A percentile compares a stretch with the other conserved stretches of the same genome.
phyloP scores from a whole-genome alignment of 2,888 invertebrate species.

The Temnothorax rugatulus region DNA sequence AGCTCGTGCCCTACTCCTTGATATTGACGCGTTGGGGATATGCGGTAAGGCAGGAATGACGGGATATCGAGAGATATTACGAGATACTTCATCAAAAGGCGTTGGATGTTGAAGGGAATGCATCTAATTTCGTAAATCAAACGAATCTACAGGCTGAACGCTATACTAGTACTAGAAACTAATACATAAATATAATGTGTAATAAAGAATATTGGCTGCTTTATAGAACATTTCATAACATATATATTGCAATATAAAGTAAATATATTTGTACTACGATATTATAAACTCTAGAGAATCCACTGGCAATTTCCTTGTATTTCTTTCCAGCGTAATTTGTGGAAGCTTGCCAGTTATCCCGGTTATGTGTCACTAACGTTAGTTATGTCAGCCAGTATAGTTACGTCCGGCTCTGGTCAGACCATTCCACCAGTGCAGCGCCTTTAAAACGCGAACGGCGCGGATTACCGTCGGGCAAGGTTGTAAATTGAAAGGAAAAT shows the following conservation, averaged over 20 bases:
- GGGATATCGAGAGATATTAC: neutral
- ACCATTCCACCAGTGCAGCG: slow-evolving; percentile 26
- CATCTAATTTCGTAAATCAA: neutral
- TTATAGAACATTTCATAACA: neutral
- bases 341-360: neutral
- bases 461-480: slow-evolving; percentile 41
- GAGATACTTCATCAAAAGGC: neutral
- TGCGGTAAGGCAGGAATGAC: neutral
- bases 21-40: slow-evolving; percentile 18
- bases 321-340: neutral
- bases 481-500: slow-evolving; percentile 69
- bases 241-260: neutral
- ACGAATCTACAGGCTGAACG: neutral
- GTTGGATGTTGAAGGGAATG: neutral
- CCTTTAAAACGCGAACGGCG: slow-evolving; percentile 49
- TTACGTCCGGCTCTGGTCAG: slow-evolving; percentile 7
- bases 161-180: neutral
- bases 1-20: neutral
- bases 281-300: neutral
- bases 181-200: neutral
- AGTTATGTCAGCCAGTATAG: neutral
- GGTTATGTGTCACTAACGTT: slow-evolving; percentile 9
- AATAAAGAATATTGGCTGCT: too few relatives aligned
- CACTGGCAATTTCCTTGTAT: neutral
- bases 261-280: neutral